phyloP scores from a whole-genome alignment of 2,113 vertebrate genomes.

The Scatophagus argus region DNA sequence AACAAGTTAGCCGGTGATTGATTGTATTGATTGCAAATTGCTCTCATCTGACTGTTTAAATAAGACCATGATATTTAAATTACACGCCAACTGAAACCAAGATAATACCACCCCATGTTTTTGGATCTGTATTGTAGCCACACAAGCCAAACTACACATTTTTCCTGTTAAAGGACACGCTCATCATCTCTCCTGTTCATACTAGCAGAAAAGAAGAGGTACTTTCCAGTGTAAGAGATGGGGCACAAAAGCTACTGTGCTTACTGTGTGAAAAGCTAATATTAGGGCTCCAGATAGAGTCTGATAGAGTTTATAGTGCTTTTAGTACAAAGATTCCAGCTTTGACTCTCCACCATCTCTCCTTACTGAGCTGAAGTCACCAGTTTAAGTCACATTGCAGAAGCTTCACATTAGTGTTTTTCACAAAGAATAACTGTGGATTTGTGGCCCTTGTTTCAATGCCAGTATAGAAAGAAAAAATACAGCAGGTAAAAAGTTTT shows the following conservation, averaged over 20 bases:
- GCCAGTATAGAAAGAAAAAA: not conserved
- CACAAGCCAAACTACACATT: not conserved
- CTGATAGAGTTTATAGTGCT: not conserved
- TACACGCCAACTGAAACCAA: not conserved
- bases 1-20: not conserved
- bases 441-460: not conserved
- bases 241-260: not conserved
- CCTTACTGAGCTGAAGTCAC: not conserved
- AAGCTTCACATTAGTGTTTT: not conserved
- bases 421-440: not conserved
- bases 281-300: not conserved
- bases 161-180: no score
- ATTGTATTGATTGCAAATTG: not conserved
- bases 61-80: not conserved
- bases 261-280: not conserved
- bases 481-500: no score
- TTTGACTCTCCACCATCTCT: not conserved
- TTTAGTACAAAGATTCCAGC: not conserved
- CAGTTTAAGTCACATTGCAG: not conserved
- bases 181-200: not conserved
- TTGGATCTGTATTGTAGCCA: not conserved
- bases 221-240: not conserved
- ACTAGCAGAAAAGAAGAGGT: not conserved
- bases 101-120: not conserved
- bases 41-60: not conserved